These are phyloP conservation scores for Botia kubotai DNA, from an alignment of 2,797 vertebrate species.

Conservation along the genomic window DNA sequence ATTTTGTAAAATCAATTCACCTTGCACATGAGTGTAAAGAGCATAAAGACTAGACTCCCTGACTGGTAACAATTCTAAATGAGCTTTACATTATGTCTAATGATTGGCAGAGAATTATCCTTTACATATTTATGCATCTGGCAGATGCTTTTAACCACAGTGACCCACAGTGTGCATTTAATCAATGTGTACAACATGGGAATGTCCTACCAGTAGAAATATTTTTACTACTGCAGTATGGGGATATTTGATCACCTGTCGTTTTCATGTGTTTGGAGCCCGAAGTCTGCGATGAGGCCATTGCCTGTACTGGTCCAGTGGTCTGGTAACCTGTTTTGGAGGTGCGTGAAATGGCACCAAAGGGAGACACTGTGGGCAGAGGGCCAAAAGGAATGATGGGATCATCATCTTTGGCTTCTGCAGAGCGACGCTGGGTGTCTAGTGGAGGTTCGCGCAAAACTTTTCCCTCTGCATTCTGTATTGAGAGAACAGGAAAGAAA, in stretches of 20 bases:
- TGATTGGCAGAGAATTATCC: background rate
- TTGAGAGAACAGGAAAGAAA: background rate
- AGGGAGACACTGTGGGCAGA: constrained; percentile 94
- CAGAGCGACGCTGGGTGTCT: constrained; percentile 88
- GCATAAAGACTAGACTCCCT: no score
- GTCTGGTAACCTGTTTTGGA: constrained; percentile 95
- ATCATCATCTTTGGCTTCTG: constrained; percentile 92
- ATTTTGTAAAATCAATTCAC: no score
- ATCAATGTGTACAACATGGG: no score
- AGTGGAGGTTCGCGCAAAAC: constrained; percentile 86
- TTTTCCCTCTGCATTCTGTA: constrained; percentile 91
- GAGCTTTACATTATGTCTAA: background rate
- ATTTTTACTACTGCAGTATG: background rate
- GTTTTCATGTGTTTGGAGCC: constrained; percentile 79
- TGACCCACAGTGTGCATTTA: no score
- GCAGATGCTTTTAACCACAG: no score
- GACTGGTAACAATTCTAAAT: background rate
- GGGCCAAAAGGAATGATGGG: constrained; percentile 98
- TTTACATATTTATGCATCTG: no score
- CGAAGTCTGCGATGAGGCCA: constrained; percentile 82
- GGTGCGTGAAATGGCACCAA: constrained; percentile 96
- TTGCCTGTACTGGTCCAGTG: constrained; percentile 88
- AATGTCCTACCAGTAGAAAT: background rate
- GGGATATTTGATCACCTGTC: constrained; percentile 65
- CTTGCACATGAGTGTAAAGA: no score